These are phyloP conservation scores for Brachylomia viminalis DNA, from an alignment of 2,888 invertebrate species.

Conservation along the genomic window DNA sequence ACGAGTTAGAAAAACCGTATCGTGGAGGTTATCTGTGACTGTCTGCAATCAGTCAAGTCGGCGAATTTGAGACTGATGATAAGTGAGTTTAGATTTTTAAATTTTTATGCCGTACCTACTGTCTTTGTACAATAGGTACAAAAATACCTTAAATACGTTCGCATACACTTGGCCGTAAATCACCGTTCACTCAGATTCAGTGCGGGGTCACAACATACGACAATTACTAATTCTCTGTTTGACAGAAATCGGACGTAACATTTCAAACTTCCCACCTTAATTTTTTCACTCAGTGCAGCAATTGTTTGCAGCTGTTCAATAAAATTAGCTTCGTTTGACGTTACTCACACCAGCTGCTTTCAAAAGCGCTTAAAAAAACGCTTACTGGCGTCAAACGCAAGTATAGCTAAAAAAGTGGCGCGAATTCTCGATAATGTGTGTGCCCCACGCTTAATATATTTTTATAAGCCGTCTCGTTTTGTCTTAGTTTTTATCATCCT, in stretches of 20 bases:
- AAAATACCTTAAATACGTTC: constrained; percentile 60
- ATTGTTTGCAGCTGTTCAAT: constrained; percentile 1
- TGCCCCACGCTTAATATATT: constrained; percentile 78
- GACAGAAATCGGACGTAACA: constrained; percentile 27
- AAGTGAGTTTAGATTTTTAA: constrained; percentile 80
- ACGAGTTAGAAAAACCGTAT: constrained; percentile 53
- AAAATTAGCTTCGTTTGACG: constrained; percentile 32
- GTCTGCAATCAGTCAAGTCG: constrained; percentile 70
- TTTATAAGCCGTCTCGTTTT: constrained; percentile 79
- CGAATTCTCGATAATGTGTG: constrained; percentile 67
- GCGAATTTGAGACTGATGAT: constrained; percentile 86
- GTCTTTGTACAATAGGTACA: constrained; percentile 65
- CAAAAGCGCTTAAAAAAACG: constrained; percentile 21
- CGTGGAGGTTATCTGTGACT: constrained; percentile 66
- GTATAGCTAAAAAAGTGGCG: constrained; percentile 30
- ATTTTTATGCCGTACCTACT: constrained; percentile 74
- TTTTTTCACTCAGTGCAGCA: not conserved
- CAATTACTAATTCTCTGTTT: constrained; percentile 31
- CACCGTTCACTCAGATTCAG: constrained; percentile 61
- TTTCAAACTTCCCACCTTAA: not conserved
- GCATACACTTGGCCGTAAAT: constrained; percentile 65
- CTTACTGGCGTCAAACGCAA: constrained; percentile 65
- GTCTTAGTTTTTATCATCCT: constrained; percentile 66
- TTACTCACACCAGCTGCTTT: constrained; percentile 16
- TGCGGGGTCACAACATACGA: constrained; percentile 63